Conservation (phyloP, 2,888 invertebrate species). For the Aspidiotus destructor region DNA sequence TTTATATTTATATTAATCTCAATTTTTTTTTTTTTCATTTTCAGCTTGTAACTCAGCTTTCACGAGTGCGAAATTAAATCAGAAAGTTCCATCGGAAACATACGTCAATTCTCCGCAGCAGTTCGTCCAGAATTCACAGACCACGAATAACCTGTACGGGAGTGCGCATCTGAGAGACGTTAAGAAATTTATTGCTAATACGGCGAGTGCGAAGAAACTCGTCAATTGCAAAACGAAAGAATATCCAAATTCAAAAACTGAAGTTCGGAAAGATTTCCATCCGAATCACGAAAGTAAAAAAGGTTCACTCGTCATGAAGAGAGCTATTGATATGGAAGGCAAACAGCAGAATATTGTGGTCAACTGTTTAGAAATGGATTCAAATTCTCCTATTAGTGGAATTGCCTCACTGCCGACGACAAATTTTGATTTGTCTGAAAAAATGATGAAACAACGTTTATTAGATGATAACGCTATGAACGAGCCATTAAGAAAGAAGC, state of each 20-base stretch:
- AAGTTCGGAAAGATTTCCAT: constrained; percentile 9
- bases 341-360: constrained; percentile 19
- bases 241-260: constrained; percentile 5
- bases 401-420: constrained; percentile 30
- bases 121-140: constrained; percentile 8
- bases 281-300: constrained; percentile 17
- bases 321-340: constrained; percentile 6
- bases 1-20: constrained; percentile 5
- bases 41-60: constrained; percentile 13
- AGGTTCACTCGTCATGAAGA: constrained; percentile 18
- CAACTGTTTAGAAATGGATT: constrained; percentile 16
- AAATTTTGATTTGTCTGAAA: constrained; percentile 46
- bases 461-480: constrained; percentile 40
- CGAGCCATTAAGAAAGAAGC: constrained; percentile 16
- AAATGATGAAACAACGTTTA: constrained; percentile 51
- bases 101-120: constrained; percentile 10
- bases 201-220: constrained; percentile 13
- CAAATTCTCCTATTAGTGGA: background rate
- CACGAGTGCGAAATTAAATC: constrained; percentile 11
- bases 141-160: constrained; percentile 16
- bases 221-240: constrained; percentile 20
- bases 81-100: constrained; percentile 10
- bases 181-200: constrained; percentile 3
- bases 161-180: background rate
- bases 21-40: background rate